These are phyloP conservation scores for Pteropus rufus DNA, from an alignment of 2,797 vertebrate genomes.

Conservation along the genomic window DNA sequence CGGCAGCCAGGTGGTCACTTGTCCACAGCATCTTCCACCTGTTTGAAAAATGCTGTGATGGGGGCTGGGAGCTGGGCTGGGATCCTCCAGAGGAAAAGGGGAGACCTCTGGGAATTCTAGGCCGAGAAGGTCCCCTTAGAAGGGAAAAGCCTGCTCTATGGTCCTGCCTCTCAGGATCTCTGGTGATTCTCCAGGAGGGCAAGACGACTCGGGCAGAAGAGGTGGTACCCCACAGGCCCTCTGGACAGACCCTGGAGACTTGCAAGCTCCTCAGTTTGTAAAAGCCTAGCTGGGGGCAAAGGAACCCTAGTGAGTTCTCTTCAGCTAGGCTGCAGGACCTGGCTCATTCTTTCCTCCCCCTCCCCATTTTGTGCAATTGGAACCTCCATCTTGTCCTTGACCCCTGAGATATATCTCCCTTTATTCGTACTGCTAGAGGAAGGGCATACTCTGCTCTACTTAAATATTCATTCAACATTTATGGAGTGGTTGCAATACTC, in stretches of 20 bases:
- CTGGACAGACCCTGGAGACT: background rate
- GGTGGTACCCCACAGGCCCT: background rate
- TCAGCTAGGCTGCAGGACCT: background rate
- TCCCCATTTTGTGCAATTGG: background rate
- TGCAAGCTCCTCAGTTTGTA: background rate
- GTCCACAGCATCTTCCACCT: slow-evolving; percentile 50
- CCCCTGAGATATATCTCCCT: background rate
- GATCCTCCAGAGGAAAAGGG: background rate
- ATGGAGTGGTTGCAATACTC: background rate
- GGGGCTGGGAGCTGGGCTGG: background rate
- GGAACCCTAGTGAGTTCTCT: background rate
- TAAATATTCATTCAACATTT: background rate
- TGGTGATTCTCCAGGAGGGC: background rate
- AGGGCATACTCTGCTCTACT: background rate
- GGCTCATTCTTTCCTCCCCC: background rate
- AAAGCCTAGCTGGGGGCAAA: background rate
- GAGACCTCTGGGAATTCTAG: background rate
- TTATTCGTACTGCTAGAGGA: background rate
- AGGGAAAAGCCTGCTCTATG: background rate
- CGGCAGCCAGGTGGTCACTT: slow-evolving; percentile 42
- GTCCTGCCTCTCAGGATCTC: background rate
- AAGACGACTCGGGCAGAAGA: background rate
- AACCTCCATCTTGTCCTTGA: background rate
- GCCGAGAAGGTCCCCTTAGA: background rate
- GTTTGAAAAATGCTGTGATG: slow-evolving; percentile 20